A percentile compares a stretch with the other conserved stretches of the same genome.
Evolutionary conservation across 2,113 vertebrate species (phyloP).

Genomic region (Orientallactaga bullata): DNA sequence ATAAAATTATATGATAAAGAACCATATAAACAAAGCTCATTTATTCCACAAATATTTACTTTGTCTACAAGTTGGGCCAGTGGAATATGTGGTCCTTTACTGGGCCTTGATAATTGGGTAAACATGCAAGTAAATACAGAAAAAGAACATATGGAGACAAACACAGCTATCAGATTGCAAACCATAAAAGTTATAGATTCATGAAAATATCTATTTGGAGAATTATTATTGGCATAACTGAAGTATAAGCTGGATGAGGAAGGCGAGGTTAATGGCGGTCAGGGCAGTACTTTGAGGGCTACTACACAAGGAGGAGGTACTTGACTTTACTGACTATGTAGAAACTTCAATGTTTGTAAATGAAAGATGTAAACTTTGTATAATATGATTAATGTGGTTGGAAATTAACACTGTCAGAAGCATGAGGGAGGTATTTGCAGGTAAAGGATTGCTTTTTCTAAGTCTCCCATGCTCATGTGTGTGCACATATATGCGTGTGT

Average conservation of each 20-base stretch:
- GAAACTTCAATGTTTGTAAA: slow-evolving; percentile 21
- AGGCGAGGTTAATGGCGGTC: background rate
- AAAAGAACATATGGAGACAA: background rate
- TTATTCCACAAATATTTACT: slow-evolving; percentile 32
- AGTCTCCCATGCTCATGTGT: background rate
- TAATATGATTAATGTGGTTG: background rate
- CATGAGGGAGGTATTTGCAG: background rate
- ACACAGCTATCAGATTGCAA: background rate
- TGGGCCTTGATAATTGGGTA: background rate
- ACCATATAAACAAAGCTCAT: background rate
- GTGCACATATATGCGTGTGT: background rate
- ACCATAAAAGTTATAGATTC: background rate
- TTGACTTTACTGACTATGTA: background rate
- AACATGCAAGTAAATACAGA: background rate
- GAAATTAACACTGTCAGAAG: slow-evolving; percentile 17
- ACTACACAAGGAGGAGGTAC: background rate
- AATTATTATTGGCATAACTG: background rate
- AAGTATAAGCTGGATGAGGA: background rate
- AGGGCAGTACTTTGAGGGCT: background rate
- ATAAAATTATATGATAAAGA: background rate
- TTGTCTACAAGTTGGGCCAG: background rate
- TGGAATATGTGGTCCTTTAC: background rate
- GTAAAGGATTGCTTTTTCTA: background rate
- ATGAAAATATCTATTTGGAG: background rate
- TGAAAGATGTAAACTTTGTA: slow-evolving; percentile 36